Evolutionary conservation across 2,797 vertebrate species (phyloP).

Genomic region (Anableps anableps): DNA sequence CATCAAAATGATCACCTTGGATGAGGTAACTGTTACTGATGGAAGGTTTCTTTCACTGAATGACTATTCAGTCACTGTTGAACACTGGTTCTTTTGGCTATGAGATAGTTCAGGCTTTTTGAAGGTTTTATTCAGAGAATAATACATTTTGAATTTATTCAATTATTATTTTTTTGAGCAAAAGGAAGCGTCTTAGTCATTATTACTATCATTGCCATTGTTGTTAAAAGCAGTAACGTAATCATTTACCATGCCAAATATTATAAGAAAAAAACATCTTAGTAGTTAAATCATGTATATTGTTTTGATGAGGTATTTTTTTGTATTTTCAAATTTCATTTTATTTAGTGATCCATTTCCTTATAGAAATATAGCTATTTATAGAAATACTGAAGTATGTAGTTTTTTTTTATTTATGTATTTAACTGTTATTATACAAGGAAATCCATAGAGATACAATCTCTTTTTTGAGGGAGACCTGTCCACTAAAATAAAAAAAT

Average conservation of each 20-base stretch:
- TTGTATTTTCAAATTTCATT: too few relatives aligned
- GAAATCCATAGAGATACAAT: too few relatives aligned
- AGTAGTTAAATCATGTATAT: neutral
- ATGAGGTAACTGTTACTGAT: neutral
- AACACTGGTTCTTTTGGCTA: neutral
- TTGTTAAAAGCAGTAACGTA: neutral
- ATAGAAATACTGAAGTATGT: neutral
- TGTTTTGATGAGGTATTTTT: neutral
- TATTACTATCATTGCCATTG: neutral
- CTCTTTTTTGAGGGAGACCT: neutral
- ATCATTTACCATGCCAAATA: neutral
- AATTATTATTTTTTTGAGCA: neutral
- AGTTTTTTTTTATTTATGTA: too few relatives aligned
- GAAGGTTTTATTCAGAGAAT: neutral
- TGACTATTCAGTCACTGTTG: neutral
- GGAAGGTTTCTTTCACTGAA: neutral
- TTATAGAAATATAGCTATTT: neutral
- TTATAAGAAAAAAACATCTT: neutral
- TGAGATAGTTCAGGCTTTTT: neutral
- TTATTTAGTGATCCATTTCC: neutral
- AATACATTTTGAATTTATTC: too few relatives aligned
- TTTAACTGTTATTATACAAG: too few relatives aligned
- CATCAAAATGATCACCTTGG: neutral
- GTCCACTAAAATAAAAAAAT: neutral
- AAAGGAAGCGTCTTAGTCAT: neutral